These are phyloP conservation scores for Grammomys surdaster DNA, from an alignment of 2,113 vertebrate species.

Conservation along the genomic window DNA sequence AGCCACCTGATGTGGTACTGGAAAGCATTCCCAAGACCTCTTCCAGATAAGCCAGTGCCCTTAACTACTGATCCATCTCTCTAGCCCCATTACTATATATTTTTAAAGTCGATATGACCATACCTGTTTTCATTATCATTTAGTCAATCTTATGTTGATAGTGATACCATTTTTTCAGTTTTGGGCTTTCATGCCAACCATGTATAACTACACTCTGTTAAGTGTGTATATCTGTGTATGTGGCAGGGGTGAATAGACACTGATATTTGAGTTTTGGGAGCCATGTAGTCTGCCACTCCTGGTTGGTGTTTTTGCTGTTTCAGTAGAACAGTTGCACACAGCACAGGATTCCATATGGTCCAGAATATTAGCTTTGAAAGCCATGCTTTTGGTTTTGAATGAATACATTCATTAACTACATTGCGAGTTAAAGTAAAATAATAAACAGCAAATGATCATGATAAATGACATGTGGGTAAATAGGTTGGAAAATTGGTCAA, in stretches of 20 bases:
- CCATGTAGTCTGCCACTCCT: neutral
- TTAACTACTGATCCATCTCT: neutral
- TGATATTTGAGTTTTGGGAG: too few species aligned
- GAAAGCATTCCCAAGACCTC: neutral
- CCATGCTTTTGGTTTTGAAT: neutral
- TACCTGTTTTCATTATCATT: neutral
- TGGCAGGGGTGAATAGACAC: accelerated
- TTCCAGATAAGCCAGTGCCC: neutral
- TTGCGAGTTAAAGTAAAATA: neutral
- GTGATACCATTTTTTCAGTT: neutral
- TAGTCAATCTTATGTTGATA: neutral
- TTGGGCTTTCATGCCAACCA: too few species aligned
- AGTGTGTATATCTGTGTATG: accelerated
- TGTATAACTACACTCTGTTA: neutral
- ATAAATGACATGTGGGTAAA: too few species aligned
- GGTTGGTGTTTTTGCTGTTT: neutral
- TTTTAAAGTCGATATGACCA: neutral
- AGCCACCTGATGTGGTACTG: neutral
- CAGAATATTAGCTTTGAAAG: neutral
- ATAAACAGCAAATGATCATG: neutral
- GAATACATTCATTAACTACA: neutral
- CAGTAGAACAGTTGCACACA: too few species aligned
- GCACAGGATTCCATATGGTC: neutral
- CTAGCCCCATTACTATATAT: neutral
- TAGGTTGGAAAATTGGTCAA: too few species aligned